These are phyloP conservation scores for Julus scanicus DNA, from an alignment of 2,888 invertebrate species.

Conservation along the genomic window DNA sequence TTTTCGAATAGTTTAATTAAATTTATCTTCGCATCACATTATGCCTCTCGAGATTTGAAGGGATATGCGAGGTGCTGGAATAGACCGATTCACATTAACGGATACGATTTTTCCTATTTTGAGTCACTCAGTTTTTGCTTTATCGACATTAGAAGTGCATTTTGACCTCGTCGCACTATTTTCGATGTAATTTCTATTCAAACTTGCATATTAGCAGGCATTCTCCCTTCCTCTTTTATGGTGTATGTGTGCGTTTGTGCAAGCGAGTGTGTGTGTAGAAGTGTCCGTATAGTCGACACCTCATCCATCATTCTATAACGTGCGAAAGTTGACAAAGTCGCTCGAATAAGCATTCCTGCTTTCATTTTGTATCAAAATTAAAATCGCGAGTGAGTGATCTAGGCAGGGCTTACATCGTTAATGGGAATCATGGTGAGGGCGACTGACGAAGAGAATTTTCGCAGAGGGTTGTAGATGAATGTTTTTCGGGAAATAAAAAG, in stretches of 20 bases:
- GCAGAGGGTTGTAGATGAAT: not conserved
- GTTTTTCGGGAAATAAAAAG: not conserved
- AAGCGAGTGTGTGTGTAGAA: not conserved
- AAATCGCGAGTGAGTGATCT: constrained; percentile 47
- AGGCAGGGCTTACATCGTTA: constrained; percentile 43
- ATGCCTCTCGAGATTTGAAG: too few species aligned
- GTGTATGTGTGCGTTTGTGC: not conserved
- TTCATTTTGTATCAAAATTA: constrained; percentile 47
- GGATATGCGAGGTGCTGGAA: not conserved
- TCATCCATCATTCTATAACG: constrained; percentile 40
- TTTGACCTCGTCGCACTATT: not conserved
- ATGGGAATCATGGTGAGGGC: constrained; percentile 6
- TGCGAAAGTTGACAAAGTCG: constrained; percentile 47
- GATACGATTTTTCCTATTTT: not conserved
- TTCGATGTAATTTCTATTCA: not conserved
- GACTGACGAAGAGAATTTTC: not conserved
- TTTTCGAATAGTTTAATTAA: too few species aligned
- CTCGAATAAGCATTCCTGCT: constrained; percentile 45
- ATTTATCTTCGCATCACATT: too few species aligned
- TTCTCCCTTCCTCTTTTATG: not conserved
- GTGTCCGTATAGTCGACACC: constrained; percentile 47
- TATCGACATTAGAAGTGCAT: not conserved
- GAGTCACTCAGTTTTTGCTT: not conserved
- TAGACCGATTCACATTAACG: not conserved
- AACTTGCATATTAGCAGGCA: not conserved